A percentile compares a stretch with the other conserved stretches of the same genome.
Evolutionary conservation across 2,797 vertebrate genomes (phyloP).

Genomic region (Poeciliopsis turneri): DNA sequence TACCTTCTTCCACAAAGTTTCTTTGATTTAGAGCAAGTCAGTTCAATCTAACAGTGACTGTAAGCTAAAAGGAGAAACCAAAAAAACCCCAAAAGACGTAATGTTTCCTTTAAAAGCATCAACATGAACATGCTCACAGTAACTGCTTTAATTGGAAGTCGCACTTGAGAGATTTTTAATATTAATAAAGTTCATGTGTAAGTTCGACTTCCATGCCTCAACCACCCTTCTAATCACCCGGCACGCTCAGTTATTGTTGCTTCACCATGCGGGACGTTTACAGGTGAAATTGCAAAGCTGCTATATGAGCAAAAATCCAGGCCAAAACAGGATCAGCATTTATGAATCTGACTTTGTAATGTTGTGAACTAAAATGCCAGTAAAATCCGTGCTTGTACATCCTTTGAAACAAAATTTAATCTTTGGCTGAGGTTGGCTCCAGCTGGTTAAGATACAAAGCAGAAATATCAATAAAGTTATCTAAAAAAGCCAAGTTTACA

Average conservation of each 20-base stretch:
- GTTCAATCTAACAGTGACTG: background rate
- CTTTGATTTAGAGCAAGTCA: background rate
- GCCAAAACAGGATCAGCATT: background rate
- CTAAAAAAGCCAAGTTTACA: no score
- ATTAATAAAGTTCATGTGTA: background rate
- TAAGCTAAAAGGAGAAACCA: background rate
- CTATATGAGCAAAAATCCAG: background rate
- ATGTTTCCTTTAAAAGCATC: background rate
- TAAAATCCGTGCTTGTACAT: background rate
- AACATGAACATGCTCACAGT: background rate
- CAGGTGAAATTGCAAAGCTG: background rate
- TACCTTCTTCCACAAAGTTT: background rate
- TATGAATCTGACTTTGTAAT: background rate
- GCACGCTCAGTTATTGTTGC: background rate
- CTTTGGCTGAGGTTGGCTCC: background rate
- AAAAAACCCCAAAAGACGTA: background rate
- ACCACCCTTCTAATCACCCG: background rate
- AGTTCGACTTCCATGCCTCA: background rate
- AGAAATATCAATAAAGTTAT: background rate
- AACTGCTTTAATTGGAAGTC: background rate
- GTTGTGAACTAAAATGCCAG: background rate
- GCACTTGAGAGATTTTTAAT: constrained; percentile 3
- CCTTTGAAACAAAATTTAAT: background rate
- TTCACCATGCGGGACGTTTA: background rate
- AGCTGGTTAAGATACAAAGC: background rate